Evolutionary conservation across 2,113 vertebrate genomes (phyloP), one percentile per base, ranked within the genome.

Genomic region (Motacilla alba): DNA sequence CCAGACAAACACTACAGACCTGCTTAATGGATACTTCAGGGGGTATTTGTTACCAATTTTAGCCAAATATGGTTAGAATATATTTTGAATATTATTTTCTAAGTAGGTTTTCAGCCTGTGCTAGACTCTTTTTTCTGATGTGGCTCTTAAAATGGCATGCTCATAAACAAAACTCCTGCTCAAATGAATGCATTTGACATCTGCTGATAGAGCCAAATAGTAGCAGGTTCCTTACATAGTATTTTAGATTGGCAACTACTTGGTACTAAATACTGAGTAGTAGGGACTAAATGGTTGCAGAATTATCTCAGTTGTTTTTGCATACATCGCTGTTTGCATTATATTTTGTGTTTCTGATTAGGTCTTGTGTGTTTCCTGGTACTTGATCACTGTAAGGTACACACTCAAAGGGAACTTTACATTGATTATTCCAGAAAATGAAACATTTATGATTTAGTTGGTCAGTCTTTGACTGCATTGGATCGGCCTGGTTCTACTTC

Each of bases 341-440:
- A 10, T 17, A 46, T 83, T 80, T 52, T 59, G 6, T 39, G 2
- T 64, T 68, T 50, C 58, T 83, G 3, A 19, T 92, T 85, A 72
- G 53, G 7, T 56, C 39, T 84, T 49, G 11, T 30, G 5, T 70
- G 8, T 14, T 75, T 85, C 37, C 52, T 49, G 31, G 46, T 62
- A 17, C 41, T 64, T 0, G 0, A 2, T 56, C 30, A 11, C 17
- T 69, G 3, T 28, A 28, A 39, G 26, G 59, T 80, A 16, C 50
- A 76, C 13, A 13, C 12, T 60, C 26, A 53, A 13, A 50, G 33
- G 47, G 58, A 63, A 11, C 10, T 68, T 88, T 4, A 10, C 11
- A 28, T 20, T 44, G 11, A 63, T 35, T 53, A 16, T 89, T 85
- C 15, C 37, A 50, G 76, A 55, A 83, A 62, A 78, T 49, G 9